Percentiles rank a stretch among this genome's conserved stretches.
These are phyloP conservation scores for Eupristina koningsbergeri DNA, from an alignment of 1,140 invertebrate genomes.

Conservation along the genomic window DNA sequence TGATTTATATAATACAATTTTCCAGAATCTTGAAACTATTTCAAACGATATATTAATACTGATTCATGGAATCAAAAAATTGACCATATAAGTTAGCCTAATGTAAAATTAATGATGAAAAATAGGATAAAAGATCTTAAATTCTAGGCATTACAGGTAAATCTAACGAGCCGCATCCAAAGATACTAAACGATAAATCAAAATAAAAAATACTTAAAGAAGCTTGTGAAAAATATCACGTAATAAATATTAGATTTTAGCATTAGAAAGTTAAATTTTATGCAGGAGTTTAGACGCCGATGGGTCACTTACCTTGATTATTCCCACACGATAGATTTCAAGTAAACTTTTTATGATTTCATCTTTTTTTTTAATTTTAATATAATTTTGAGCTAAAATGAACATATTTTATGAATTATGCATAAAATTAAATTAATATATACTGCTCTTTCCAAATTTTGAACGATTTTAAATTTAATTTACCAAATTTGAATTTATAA, in stretches of 20 bases:
- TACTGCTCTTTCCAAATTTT: too few species aligned
- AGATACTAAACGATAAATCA: conserved; percentile 9
- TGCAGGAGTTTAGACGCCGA: neutral
- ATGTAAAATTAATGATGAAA: neutral
- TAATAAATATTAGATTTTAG: conserved; percentile 28
- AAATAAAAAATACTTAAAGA: neutral
- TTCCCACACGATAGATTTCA: too few species aligned
- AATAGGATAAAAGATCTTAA: neutral
- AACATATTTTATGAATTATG: too few species aligned
- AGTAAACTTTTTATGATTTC: too few species aligned
- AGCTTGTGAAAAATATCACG: conserved; percentile 26
- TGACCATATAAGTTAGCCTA: conserved; percentile 22
- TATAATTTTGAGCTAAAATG: too few species aligned
- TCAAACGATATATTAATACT: neutral
- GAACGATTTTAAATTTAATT: too few species aligned
- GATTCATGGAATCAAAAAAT: neutral
- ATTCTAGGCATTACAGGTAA: conserved; percentile 14
- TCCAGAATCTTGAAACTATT: neutral
- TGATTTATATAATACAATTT: neutral
- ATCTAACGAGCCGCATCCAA: neutral
- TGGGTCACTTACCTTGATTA: neutral
- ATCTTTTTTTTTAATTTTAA: too few species aligned
- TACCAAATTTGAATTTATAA: too few species aligned
- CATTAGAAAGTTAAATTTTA: conserved; percentile 34
- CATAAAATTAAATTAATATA: too few species aligned